Conservation (phyloP, 2,797 vertebrate species). For the Myiothlypis chrysogaster region DNA sequence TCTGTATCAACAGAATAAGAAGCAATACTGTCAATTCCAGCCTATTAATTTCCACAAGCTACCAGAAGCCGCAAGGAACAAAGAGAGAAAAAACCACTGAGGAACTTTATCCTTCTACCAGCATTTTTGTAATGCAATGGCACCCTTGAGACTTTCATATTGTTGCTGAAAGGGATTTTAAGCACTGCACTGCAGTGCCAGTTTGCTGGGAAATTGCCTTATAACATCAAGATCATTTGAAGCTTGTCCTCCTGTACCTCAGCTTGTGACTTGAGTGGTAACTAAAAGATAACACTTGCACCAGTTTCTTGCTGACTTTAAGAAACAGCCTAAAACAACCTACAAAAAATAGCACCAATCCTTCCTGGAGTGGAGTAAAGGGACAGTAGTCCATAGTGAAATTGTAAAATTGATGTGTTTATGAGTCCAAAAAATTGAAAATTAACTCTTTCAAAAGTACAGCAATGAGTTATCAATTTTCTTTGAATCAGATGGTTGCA, state of each 20-base stretch:
- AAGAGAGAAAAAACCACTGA: not conserved
- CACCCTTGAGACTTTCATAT: slow-evolving; percentile 28
- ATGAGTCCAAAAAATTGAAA: not conserved
- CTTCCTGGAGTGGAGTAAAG: not conserved
- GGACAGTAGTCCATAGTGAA: not conserved
- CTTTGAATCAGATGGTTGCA: not conserved
- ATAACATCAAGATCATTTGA: not conserved
- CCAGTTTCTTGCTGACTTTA: not conserved
- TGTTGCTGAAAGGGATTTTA: slow-evolving; percentile 34
- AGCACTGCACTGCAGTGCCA: not conserved
- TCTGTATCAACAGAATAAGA: slow-evolving; percentile 1
- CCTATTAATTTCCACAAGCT: slow-evolving; percentile 36
- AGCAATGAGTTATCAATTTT: not conserved
- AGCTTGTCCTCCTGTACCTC: not conserved
- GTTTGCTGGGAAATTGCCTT: not conserved
- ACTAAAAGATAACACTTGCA: not conserved
- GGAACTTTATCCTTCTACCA: slow-evolving; percentile 28
- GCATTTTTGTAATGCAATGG: not conserved
- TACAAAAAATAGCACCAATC: not conserved
- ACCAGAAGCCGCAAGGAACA: not conserved
- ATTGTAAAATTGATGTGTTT: not conserved
- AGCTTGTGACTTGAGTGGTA: not conserved
- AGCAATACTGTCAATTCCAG: slow-evolving; percentile 15
- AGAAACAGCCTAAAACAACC: not conserved
- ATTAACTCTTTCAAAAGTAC: not conserved